These are phyloP conservation scores for Nasonia oneida DNA, from an alignment of 2,888 invertebrate species.

Conservation along the genomic window DNA sequence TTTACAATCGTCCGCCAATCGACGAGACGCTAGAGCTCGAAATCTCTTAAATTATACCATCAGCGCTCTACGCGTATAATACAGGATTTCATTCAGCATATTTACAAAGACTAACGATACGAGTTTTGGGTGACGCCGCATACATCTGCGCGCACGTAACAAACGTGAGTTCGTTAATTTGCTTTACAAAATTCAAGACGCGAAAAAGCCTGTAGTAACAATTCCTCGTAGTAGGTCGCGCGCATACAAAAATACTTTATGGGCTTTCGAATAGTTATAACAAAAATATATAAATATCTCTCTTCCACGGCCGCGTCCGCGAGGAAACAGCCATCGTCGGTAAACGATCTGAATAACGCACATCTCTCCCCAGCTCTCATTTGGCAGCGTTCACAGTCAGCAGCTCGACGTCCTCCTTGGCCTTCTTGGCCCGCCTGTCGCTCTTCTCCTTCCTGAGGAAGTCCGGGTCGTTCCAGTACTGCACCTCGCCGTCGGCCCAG, in stretches of 20 bases:
- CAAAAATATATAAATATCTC: conserved; percentile 35
- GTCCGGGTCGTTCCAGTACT: conserved; percentile 87
- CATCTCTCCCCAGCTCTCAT: conserved; percentile 4
- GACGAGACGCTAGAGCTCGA: neutral
- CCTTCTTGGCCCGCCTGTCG: conserved; percentile 45
- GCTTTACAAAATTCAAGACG: neutral
- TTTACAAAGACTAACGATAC: conserved; percentile 23
- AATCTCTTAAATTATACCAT: neutral
- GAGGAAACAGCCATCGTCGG: too few species aligned
- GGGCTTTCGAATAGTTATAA: neutral
- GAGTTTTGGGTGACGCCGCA: neutral
- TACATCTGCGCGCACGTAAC: neutral
- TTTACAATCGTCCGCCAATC: neutral
- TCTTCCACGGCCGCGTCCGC: neutral
- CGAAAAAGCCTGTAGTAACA: neutral
- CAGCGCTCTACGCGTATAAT: conserved; percentile 21
- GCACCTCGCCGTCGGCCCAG: conserved; percentile 87
- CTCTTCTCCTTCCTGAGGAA: conserved; percentile 55
- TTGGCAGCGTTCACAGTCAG: conserved; percentile 34
- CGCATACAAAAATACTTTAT: conserved; percentile 30
- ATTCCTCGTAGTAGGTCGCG: neutral
- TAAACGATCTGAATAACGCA: too few species aligned
- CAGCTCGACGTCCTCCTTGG: conserved; percentile 52
- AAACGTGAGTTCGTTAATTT: neutral
- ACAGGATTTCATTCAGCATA: neutral